Evolutionary conservation across 2,888 invertebrate genomes (phyloP).

Genomic region (Sicus ferrugineus): DNA sequence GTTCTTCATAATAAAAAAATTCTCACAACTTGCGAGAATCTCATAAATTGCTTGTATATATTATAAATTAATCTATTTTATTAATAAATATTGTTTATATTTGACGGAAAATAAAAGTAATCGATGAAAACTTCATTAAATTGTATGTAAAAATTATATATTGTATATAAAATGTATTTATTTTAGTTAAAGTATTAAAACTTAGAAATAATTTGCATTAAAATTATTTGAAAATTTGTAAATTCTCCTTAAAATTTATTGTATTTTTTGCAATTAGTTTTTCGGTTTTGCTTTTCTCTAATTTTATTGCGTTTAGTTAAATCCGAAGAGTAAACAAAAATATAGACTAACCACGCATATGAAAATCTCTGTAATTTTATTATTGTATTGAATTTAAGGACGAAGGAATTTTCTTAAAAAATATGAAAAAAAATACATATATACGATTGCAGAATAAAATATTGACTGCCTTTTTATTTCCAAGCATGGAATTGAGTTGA

Average conservation of each 20-base stretch:
- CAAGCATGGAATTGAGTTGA: not conserved
- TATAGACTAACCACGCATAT: not conserved
- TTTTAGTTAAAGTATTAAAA: too few species aligned
- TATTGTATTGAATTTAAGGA: constrained; percentile 24
- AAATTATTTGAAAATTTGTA: not conserved
- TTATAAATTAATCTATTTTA: too few species aligned
- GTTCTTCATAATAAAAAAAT: too few species aligned
- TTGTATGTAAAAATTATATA: too few species aligned
- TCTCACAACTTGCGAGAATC: too few species aligned
- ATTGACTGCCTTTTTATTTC: not conserved
- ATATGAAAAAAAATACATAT: constrained; percentile 21
- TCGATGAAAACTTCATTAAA: too few species aligned
- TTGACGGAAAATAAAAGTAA: too few species aligned
- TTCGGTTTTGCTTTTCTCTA: not conserved
- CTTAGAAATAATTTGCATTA: too few species aligned
- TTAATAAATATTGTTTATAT: too few species aligned
- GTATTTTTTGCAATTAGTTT: not conserved
- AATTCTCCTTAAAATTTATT: not conserved
- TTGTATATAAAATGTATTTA: too few species aligned
- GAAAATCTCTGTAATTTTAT: constrained; percentile 19
- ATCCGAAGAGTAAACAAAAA: constrained; percentile 26
- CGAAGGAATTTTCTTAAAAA: constrained; percentile 28
- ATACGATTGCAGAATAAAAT: constrained; percentile 22
- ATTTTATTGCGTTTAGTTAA: constrained; percentile 25
- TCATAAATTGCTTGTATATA: too few species aligned